These are phyloP conservation scores for Megaceryle alcyon DNA, from an alignment of 2,797 vertebrate species.

Conservation along the genomic window DNA sequence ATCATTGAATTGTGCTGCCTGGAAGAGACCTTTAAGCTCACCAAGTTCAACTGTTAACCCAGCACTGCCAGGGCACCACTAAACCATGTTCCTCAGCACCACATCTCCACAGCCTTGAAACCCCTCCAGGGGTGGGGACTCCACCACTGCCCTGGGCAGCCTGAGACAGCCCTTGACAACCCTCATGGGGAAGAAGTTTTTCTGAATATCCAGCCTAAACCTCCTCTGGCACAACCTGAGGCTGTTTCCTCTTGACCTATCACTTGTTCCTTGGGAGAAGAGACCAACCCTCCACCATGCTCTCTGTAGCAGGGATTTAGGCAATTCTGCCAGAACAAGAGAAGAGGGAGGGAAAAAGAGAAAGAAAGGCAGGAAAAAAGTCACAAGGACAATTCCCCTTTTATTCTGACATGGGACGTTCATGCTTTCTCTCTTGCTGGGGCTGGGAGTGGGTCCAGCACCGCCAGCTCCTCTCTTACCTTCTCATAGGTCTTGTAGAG, in stretches of 20 bases:
- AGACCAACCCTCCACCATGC: background rate
- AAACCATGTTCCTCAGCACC: background rate
- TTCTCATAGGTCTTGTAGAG: background rate
- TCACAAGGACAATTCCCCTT: background rate
- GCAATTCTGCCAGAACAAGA: background rate
- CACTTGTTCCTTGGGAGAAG: background rate
- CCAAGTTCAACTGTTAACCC: background rate
- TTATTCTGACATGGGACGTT: background rate
- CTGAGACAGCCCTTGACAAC: background rate
- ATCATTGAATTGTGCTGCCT: background rate
- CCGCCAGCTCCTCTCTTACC: background rate
- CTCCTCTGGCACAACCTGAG: background rate
- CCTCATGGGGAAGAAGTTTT: background rate
- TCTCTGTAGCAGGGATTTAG: background rate
- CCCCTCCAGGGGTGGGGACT: background rate
- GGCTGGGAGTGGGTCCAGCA: accelerated
- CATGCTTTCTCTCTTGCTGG: accelerated
- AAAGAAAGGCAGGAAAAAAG: background rate
- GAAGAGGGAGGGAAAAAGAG: background rate
- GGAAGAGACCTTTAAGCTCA: background rate
- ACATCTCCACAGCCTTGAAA: background rate
- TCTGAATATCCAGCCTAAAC: background rate
- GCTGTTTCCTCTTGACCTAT: background rate
- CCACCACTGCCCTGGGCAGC: background rate
- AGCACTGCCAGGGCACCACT: background rate